Conservation (phyloP, 2,113 vertebrate species). For the Muntiacus reevesi region DNA sequence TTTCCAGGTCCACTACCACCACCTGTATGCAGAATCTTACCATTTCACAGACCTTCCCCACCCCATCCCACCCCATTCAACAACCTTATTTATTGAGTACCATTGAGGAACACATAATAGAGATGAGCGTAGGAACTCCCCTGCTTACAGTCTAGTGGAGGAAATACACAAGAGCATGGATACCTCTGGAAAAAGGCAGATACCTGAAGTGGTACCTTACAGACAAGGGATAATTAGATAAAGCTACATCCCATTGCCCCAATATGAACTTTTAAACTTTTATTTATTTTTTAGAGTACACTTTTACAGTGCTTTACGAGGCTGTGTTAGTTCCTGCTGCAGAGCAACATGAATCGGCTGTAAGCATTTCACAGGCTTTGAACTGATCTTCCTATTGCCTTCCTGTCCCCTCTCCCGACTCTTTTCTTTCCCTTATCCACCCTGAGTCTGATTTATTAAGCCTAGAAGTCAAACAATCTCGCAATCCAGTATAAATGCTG, state of each 20-base stretch:
- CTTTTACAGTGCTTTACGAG: not conserved
- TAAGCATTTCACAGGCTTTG: not conserved
- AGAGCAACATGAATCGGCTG: not conserved
- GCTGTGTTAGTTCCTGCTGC: not conserved
- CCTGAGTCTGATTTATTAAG: not conserved
- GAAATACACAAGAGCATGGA: not conserved
- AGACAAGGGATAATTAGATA: not conserved
- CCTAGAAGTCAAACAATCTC: not conserved
- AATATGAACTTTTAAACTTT: not conserved
- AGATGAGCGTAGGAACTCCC: not conserved
- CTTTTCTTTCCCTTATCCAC: not conserved
- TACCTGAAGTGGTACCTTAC: not conserved
- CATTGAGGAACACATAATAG: not conserved
- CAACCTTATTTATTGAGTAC: not conserved
- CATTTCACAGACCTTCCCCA: not conserved
- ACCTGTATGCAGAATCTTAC: not conserved
- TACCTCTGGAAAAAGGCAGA: not conserved
- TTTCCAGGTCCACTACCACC: not conserved
- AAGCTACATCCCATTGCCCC: not conserved
- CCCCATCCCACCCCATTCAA: not conserved
- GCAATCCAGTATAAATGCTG: not conserved
- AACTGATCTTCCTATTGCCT: not conserved
- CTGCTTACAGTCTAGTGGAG: not conserved
- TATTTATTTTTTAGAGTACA: not conserved
- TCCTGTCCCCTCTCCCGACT: not conserved